phyloP scores from a whole-genome alignment of 2,113 vertebrate species.

The Ceratotherium simum region DNA sequence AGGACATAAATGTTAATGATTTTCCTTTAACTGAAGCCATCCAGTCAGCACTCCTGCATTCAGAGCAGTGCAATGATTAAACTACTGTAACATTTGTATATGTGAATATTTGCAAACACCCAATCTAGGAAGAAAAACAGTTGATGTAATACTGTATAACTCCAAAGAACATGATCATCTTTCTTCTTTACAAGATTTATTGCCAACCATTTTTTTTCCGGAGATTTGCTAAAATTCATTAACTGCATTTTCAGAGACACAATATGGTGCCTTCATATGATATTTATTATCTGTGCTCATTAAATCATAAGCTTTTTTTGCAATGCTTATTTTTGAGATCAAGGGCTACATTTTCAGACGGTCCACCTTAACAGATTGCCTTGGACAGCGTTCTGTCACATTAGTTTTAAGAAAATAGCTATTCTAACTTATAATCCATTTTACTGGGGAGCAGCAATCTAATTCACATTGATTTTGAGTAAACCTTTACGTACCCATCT shows the following conservation, averaged over 20 bases:
- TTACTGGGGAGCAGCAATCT: conserved; percentile 60
- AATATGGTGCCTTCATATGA: not conserved
- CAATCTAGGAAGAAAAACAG: conserved; percentile 38
- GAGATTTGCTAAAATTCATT: conserved; percentile 37
- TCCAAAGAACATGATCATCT: not conserved
- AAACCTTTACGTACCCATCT: conserved; percentile 67
- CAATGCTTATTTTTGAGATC: not conserved
- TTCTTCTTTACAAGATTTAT: conserved; percentile 2
- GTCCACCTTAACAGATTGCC: not conserved
- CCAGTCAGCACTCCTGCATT: not conserved
- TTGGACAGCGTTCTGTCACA: conserved; percentile 41
- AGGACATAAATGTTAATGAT: not conserved
- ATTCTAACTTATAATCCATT: conserved; percentile 62
- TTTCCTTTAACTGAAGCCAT: not conserved
- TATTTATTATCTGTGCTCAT: not conserved
- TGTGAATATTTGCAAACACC: conserved; percentile 37
- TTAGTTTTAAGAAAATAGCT: conserved; percentile 64
- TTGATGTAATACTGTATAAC: not conserved
- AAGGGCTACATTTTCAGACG: not conserved
- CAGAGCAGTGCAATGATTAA: conserved; percentile 2
- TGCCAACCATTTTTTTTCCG: not conserved
- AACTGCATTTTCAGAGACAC: conserved; percentile 36
- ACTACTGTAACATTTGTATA: not conserved
- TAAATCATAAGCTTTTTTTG: conserved; percentile 34
- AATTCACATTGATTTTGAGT: conserved; percentile 74